phyloP scores from a whole-genome alignment of 1,140 invertebrate genomes.

The Orchestia grillus region DNA sequence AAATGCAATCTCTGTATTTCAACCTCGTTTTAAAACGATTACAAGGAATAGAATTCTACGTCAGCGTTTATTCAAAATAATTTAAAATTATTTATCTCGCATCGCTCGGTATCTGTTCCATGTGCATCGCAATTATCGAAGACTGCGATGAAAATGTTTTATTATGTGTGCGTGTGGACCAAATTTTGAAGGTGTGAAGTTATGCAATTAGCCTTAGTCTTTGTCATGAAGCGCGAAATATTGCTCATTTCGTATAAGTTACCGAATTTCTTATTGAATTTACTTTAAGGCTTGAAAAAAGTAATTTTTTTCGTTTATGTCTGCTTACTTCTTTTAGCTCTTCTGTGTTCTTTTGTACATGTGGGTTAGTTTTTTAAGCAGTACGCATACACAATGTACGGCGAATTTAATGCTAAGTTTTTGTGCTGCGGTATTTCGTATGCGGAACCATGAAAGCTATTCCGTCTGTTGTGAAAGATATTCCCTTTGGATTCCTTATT shows the following conservation, averaged over 20 bases:
- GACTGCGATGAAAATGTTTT: not conserved
- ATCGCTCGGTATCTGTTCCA: not conserved
- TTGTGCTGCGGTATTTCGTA: not conserved
- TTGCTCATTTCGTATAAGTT: too few relatives aligned
- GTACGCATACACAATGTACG: too few relatives aligned
- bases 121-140: not conserved
- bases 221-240: too few relatives aligned
- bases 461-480: not conserved
- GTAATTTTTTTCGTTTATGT: not conserved
- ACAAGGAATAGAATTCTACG: not conserved
- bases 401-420: not conserved
- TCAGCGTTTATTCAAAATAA: not conserved
- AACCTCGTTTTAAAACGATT: not conserved
- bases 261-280: too few relatives aligned
- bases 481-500: not conserved
- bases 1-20: not conserved
- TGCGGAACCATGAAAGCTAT: not conserved
- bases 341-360: not conserved
- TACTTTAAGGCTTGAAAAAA: too few relatives aligned
- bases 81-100: not conserved
- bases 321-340: not conserved
- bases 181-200: too few relatives aligned
- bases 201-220: too few relatives aligned
- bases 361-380: not conserved
- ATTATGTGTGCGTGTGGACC: too few relatives aligned